These are phyloP conservation scores for mouse (Mus musculus) DNA, from an alignment of 2,113 vertebrate genomes.

Conservation along the genomic window GRCm39 chr9:115897001-115897500, in stretches of 20 bases:
- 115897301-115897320: constrained; percentile 76
- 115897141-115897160: not conserved
- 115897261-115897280: constrained; percentile 64
- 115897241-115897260: not conserved
- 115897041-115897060: not conserved
- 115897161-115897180: not conserved
- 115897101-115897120: too few species aligned
- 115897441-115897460: not conserved
- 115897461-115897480: not conserved
- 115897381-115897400: constrained; percentile 67
- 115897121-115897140: not conserved
- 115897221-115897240: not conserved
- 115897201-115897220: not conserved
- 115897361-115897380: constrained; percentile 57
- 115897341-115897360: constrained; percentile 72
- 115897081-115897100: not conserved
- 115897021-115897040: not conserved
- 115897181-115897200: not conserved
- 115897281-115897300: constrained; percentile 61
- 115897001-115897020: not conserved
- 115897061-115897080: too few species aligned
- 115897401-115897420: not conserved
- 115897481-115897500: not conserved
- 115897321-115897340: constrained; percentile 66
- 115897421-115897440: constrained; percentile 50